Percentiles rank a stretch among this genome's conserved stretches.
Conservation (phyloP, 30 jellyfish, hydroid and myxozoan species). For the Cassiopea andromeda region DNA sequence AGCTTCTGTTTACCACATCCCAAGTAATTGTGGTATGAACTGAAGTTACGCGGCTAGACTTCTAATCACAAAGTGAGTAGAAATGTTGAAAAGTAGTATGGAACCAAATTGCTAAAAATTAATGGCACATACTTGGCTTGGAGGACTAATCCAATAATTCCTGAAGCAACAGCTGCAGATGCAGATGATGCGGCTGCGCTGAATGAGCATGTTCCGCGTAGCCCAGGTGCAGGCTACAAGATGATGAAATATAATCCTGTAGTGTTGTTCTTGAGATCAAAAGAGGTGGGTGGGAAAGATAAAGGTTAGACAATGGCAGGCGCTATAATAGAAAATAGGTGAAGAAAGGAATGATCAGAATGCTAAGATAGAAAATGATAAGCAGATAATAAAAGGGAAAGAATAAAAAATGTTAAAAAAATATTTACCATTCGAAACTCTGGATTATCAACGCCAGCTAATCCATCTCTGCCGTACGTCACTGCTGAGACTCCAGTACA, state of each 20-base stretch:
- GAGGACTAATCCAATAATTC: conserved; percentile 65
- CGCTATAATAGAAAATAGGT: too few species aligned
- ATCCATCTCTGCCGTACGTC: conserved; percentile 65
- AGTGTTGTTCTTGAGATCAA: too few species aligned
- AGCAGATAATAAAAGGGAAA: neutral
- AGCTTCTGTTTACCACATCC: too few species aligned
- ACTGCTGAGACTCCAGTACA: conserved; percentile 58
- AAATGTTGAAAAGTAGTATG: neutral
- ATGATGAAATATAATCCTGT: neutral
- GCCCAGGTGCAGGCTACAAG: conserved; percentile 54
- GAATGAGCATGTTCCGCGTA: conserved; percentile 30
- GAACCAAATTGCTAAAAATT: neutral
- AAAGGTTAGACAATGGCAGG: too few species aligned
- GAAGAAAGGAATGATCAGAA: too few species aligned
- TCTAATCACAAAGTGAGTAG: too few species aligned
- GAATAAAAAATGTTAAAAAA: neutral
- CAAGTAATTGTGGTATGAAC: too few species aligned
- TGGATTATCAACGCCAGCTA: conserved; percentile 13
- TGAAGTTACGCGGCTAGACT: too few species aligned
- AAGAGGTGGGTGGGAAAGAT: too few species aligned
- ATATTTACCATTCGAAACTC: conserved; percentile 44
- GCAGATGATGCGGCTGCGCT: conserved; percentile 64
- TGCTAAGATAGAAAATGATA: too few species aligned
- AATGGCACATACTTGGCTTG: conserved; percentile 63
- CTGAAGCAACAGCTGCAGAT: conserved; percentile 73